A percentile compares a stretch with the other conserved stretches of the same genome.
These are phyloP conservation scores for Silvanus unidentatus DNA, from an alignment of 2,888 invertebrate genomes.

Conservation along the genomic window DNA sequence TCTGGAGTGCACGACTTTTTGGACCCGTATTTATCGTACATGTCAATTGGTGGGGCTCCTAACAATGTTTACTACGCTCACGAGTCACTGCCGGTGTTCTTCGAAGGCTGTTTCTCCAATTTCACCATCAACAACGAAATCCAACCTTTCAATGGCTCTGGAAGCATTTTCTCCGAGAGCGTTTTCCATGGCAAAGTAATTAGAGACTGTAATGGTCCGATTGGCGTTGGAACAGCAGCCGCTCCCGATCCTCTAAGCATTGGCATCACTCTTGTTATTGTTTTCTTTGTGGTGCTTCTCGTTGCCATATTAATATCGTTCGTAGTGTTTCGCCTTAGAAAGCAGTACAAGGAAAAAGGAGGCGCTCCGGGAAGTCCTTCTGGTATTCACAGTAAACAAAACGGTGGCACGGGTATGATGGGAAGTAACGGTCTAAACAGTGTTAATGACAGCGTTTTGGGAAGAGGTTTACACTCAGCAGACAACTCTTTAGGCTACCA, in stretches of 20 bases:
- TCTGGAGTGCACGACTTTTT: constrained; percentile 86
- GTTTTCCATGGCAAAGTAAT: constrained; percentile 66
- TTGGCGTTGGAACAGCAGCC: constrained; percentile 70
- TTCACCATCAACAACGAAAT: constrained; percentile 84
- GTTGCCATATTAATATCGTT: constrained; percentile 87
- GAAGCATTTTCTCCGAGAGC: constrained; percentile 71
- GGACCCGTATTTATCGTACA: constrained; percentile 78
- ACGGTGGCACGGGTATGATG: constrained; percentile 64
- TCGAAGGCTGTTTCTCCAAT: constrained; percentile 86
- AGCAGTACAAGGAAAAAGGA: constrained; percentile 80
- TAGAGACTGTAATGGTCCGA: constrained; percentile 68
- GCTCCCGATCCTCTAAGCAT: constrained; percentile 84
- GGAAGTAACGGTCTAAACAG: constrained; percentile 61
- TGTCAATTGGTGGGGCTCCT: constrained; percentile 75
- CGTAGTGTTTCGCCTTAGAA: constrained; percentile 82
- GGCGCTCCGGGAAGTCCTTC: constrained; percentile 60
- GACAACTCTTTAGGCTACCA: constrained; percentile 66
- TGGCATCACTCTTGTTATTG: constrained; percentile 88
- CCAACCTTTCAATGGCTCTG: constrained; percentile 84
- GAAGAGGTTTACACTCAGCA: constrained; percentile 60
- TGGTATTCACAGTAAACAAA: constrained; percentile 74
- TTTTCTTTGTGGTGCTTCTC: constrained; percentile 85
- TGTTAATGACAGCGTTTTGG: constrained; percentile 64
- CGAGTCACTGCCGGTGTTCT: constrained; percentile 49
- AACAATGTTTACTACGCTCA: constrained; percentile 55